A percentile compares a stretch with the other conserved stretches of the same genome.
Evolutionary conservation across 1,140 invertebrate genomes (phyloP).

Genomic region (Drosophila gunungcola): DNA sequence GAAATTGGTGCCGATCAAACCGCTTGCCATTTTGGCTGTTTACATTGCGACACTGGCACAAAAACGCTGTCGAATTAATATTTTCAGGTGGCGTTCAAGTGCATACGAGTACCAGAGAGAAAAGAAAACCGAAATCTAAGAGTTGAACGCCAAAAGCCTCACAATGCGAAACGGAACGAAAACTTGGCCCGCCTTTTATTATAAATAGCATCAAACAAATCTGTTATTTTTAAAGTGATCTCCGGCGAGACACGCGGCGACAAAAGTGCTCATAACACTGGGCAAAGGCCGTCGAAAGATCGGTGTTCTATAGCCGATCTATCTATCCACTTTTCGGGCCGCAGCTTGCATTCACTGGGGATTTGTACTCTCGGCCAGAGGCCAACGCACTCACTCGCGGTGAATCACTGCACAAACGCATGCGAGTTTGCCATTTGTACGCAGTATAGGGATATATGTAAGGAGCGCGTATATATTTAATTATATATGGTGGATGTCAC

Average conservation of each 20-base stretch:
- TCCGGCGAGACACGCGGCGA: conserved; percentile 56
- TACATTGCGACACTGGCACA: conserved; percentile 66
- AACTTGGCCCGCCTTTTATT: conserved; percentile 74
- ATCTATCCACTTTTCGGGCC: conserved; percentile 6
- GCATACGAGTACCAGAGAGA: conserved; percentile 43
- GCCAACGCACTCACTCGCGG: conserved; percentile 67
- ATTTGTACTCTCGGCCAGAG: conserved; percentile 26
- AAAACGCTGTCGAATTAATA: conserved; percentile 35
- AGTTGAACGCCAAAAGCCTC: conserved; percentile 37
- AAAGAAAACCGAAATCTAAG: conserved; percentile 32
- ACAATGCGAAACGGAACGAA: conserved; percentile 54
- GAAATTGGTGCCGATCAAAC: conserved; percentile 75
- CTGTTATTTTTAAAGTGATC: conserved; percentile 80
- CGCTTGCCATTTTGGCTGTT: conserved; percentile 71
- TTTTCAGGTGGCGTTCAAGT: conserved; percentile 61
- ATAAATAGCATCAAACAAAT: conserved; percentile 84
- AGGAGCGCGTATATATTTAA: conserved; percentile 16
- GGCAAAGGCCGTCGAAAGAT: conserved; percentile 38
- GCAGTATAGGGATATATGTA: conserved; percentile 13
- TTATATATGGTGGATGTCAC: conserved; percentile 52
- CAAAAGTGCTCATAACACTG: conserved; percentile 52
- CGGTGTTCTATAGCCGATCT: conserved; percentile 15
- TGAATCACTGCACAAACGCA: conserved; percentile 64
- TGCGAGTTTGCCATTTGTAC: conserved; percentile 34
- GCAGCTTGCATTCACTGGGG: conserved; percentile 33